Conservation (phyloP, 2,888 invertebrate genomes). For the Xiphydria camelus region DNA sequence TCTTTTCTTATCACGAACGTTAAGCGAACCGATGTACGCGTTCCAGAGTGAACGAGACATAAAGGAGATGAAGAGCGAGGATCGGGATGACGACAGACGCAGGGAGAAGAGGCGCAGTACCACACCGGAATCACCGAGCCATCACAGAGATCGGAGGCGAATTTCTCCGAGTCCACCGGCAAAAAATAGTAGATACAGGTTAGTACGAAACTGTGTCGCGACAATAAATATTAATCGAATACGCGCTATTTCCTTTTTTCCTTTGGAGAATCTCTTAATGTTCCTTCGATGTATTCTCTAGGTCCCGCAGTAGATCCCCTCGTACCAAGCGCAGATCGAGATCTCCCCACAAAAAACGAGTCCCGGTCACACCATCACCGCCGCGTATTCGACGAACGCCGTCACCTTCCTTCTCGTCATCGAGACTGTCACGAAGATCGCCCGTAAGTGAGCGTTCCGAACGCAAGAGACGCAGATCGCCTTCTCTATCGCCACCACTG, state of each 20-base stretch:
- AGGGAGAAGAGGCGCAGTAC: conserved; percentile 51
- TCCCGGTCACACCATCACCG: conserved; percentile 51
- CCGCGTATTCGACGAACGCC: conserved; percentile 52
- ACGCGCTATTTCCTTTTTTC: conserved; percentile 1
- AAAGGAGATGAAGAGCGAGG: conserved; percentile 52
- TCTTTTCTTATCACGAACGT: neutral
- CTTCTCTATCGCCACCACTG: conserved; percentile 48
- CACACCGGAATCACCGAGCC: conserved; percentile 50
- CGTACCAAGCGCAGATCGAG: conserved; percentile 58
- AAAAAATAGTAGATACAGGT: conserved; percentile 49
- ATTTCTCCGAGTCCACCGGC: conserved; percentile 44
- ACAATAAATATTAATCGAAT: neutral
- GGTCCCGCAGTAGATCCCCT: conserved; percentile 54
- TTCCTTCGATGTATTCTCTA: too few relatives aligned
- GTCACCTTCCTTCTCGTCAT: conserved; percentile 47
- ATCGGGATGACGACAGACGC: conserved; percentile 51
- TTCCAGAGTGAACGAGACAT: conserved; percentile 52
- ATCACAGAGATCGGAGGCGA: conserved; percentile 50
- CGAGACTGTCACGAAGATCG: conserved; percentile 42
- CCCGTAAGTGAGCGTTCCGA: conserved; percentile 43
- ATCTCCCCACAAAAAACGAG: conserved; percentile 55
- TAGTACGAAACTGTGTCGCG: conserved; percentile 10
- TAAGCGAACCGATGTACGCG: conserved; percentile 12
- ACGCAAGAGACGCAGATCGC: conserved; percentile 50
- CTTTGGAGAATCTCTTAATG: conserved; percentile 6